Conservation (phyloP, 2,113 vertebrate genomes). For the Prochilodus magdalenae region DNA sequence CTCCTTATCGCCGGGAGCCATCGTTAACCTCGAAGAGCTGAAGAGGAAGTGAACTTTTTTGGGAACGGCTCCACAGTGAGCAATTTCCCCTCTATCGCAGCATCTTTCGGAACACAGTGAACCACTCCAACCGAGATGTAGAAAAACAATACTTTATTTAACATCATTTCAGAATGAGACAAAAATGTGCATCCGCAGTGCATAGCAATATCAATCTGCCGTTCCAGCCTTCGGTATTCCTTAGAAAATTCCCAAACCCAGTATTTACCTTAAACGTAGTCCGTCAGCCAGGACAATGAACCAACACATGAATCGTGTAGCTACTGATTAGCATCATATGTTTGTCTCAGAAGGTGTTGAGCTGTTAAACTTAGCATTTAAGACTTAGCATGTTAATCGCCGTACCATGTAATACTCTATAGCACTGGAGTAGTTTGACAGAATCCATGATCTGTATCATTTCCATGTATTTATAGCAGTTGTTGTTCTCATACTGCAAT, state of each 20-base stretch:
- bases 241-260: no score
- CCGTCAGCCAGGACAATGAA: neutral
- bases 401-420: no score
- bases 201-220: constrained; percentile 11
- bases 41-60: constrained; percentile 7
- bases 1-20: neutral
- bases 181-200: constrained; percentile 48
- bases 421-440: no score
- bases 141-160: constrained; percentile 36
- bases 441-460: no score
- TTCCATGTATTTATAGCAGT: no score
- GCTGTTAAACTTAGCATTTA: no score
- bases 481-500: no score
- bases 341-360: no score
- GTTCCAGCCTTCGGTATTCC: neutral
- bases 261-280: no score
- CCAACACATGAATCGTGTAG: no score
- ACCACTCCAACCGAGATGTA: constrained; percentile 1
- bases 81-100: neutral
- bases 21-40: neutral
- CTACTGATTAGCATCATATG: no score
- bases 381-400: no score
- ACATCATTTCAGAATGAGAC: constrained; percentile 28
- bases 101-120: neutral
- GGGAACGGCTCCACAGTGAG: neutral